Evolutionary conservation across 2,888 invertebrate genomes (phyloP).

Genomic region (Meta bourneti): DNA sequence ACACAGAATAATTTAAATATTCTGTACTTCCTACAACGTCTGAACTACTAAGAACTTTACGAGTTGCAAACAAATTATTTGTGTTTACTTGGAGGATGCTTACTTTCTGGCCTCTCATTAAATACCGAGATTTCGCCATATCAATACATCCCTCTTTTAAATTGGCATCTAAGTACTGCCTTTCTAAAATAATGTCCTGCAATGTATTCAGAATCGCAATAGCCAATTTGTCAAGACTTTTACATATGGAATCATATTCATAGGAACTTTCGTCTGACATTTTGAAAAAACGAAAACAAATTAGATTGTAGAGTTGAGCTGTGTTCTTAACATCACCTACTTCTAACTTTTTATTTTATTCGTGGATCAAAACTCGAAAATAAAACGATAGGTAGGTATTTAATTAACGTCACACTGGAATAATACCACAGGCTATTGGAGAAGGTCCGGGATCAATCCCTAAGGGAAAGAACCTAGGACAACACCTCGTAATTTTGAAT

Average conservation of each 20-base stretch:
- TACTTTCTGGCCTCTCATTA: conserved; percentile 64
- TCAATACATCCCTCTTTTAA: conserved; percentile 69
- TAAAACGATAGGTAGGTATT: no score
- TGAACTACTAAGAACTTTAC: conserved; percentile 5
- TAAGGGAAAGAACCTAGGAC: no score
- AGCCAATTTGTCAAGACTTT: conserved; percentile 70
- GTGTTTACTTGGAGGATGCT: conserved; percentile 62
- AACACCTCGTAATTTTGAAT: no score
- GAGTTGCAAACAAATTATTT: conserved; percentile 40
- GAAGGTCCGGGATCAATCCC: no score
- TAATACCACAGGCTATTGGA: no score
- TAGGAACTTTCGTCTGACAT: background rate
- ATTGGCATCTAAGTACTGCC: conserved; percentile 57
- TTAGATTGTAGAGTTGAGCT: background rate
- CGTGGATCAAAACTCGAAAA: background rate
- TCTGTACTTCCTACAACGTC: conserved; percentile 3
- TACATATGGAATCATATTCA: background rate
- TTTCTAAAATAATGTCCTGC: conserved; percentile 57
- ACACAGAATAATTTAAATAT: conserved; percentile 15
- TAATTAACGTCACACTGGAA: no score
- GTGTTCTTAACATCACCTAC: background rate
- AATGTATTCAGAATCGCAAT: conserved; percentile 49
- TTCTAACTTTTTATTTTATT: background rate
- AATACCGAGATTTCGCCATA: conserved; percentile 69
- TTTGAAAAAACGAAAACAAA: background rate